phyloP scores from a whole-genome alignment of 2,113 vertebrate genomes.

The Meriones unguiculatus region DNA sequence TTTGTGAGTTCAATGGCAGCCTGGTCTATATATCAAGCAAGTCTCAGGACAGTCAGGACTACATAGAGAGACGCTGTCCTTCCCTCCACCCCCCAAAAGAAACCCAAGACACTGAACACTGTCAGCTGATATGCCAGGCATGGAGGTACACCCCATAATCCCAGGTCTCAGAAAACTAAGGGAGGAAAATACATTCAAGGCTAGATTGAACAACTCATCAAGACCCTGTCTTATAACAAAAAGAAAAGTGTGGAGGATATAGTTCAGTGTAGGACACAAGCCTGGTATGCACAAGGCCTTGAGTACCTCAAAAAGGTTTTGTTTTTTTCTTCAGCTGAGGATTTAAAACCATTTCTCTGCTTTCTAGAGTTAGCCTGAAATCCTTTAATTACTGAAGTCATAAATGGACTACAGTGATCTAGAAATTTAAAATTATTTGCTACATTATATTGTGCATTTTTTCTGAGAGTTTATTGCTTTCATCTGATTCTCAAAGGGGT shows the following conservation, averaged over 20 bases:
- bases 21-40: neutral
- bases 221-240: neutral
- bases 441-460: constrained; percentile 45
- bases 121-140: neutral
- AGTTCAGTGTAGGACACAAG: neutral
- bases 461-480: constrained; percentile 54
- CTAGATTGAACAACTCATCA: neutral
- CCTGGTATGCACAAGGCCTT: neutral
- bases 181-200: neutral
- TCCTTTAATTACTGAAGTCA: neutral
- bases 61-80: neutral
- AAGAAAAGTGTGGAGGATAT: neutral
- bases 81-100: neutral
- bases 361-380: constrained; percentile 24
- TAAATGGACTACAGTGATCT: neutral
- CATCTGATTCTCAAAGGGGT: constrained; percentile 41
- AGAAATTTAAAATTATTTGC: constrained; percentile 41
- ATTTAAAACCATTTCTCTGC: constrained; percentile 50
- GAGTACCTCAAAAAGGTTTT: neutral
- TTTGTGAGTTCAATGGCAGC: neutral
- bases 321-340: neutral
- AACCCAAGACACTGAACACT: neutral
- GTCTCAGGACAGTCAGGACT: neutral
- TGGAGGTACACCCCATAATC: no score
- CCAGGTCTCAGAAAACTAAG: neutral